phyloP scores from a whole-genome alignment of 2,888 invertebrate genomes.

The Falcaria lacertinaria region DNA sequence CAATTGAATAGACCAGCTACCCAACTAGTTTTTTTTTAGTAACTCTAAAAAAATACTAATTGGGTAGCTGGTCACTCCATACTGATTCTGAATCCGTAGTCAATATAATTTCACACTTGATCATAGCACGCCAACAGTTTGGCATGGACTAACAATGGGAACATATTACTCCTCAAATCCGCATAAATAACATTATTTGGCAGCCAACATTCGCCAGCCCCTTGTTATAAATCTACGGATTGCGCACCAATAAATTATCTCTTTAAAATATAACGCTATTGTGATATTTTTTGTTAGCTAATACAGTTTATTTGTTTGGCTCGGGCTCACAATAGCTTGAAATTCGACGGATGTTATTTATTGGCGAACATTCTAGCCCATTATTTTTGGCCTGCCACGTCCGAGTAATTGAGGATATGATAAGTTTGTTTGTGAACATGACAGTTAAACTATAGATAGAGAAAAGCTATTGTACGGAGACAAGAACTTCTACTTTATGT shows the following conservation, averaged over 20 bases:
- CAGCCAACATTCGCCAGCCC: slow-evolving; percentile 19
- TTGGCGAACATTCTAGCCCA: slow-evolving; percentile 22
- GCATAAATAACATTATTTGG: slow-evolving; percentile 36
- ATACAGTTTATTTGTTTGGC: slow-evolving; percentile 5
- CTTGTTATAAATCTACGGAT: slow-evolving; percentile 29
- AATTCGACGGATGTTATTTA: slow-evolving; percentile 10
- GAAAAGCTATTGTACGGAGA: too few relatives aligned
- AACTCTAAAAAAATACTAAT: too few relatives aligned
- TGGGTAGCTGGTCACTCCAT: too few relatives aligned
- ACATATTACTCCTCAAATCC: slow-evolving; percentile 27
- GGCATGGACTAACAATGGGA: not conserved
- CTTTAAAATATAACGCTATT: slow-evolving; percentile 7
- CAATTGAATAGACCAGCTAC: too few relatives aligned
- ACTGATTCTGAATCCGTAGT: slow-evolving; percentile 1
- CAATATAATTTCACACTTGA: slow-evolving; percentile 17
- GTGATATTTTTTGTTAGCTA: slow-evolving; percentile 4
- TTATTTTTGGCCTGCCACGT: not conserved
- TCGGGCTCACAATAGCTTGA: slow-evolving; percentile 10
- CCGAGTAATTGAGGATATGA: not conserved
- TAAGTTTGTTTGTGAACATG: not conserved
- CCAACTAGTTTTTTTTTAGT: too few relatives aligned
- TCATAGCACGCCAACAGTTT: slow-evolving; percentile 16
- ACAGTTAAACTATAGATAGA: too few relatives aligned
- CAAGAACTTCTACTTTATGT: too few relatives aligned
- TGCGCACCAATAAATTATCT: slow-evolving; percentile 7